Evolutionary conservation across 2,113 vertebrate genomes (phyloP).

Genomic region (Phrynosoma blainvillii): DNA sequence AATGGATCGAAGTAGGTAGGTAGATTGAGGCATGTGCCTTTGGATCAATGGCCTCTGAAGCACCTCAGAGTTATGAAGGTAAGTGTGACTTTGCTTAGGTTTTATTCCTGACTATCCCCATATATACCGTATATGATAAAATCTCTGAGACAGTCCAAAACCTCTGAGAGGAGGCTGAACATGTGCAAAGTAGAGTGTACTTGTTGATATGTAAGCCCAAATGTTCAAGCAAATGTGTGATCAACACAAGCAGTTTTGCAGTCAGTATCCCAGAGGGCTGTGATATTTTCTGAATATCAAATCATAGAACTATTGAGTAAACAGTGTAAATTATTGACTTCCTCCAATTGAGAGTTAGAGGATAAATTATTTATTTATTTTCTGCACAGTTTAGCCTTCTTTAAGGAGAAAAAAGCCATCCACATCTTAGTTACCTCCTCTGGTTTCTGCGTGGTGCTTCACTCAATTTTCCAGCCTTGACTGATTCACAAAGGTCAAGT

Average conservation of each 20-base stretch:
- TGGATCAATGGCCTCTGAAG: not conserved
- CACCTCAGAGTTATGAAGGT: not conserved
- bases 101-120: conserved; percentile 18
- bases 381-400: not conserved
- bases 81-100: conserved; percentile 13
- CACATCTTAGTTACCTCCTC: conserved; percentile 34
- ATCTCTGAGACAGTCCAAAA: not conserved
- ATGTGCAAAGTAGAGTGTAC: not conserved
- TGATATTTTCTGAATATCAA: conserved; percentile 33
- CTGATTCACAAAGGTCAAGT: conserved; percentile 57
- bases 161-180: not conserved
- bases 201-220: conserved; percentile 6
- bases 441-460: not conserved
- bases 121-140: not conserved
- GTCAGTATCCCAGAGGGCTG: not conserved
- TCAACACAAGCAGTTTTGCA: conserved; percentile 13
- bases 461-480: conserved; percentile 55
- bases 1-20: no score
- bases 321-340: conserved; percentile 40
- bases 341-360: conserved; percentile 39
- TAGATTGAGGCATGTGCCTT: not conserved
- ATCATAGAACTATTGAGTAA: not conserved
- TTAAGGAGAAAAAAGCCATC: not conserved
- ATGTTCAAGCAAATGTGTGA: conserved; percentile 2
- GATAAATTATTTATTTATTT: conserved; percentile 53